Evolutionary conservation across 2,113 vertebrate species (phyloP), one percentile per base, ranked within the genome.

Genomic region (Odocoileus virginianus): DNA sequence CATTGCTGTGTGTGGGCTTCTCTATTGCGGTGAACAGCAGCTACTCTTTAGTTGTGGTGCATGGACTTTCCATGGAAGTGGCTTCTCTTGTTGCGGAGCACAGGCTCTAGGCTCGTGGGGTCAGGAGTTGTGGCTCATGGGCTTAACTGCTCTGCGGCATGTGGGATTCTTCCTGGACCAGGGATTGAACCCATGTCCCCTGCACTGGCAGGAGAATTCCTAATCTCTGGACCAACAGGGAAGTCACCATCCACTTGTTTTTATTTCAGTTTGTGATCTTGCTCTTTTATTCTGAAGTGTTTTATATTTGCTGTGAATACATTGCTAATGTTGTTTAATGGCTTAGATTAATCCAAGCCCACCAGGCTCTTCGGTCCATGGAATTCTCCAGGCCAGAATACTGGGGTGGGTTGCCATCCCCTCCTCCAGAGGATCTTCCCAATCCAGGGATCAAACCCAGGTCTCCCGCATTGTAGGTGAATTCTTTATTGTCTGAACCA

Each of bases 261-360:
- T 93, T 82, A 36, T 92, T 91, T 64, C 12, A 60, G 14, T 93
- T 87, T 85, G 33, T 40, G 40, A 91, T 82, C 71, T 94, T 89
- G 23, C 8, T 81, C 33, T 81, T 91, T 57, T 43, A 84, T 94
- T 94, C 83, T 96, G 47, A 88, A 87, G 40, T 85, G 58, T 55
- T 95, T 55, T 83, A 55, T 27, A 55, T 36, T 55, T 83, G 21
- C 33, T 93, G 25, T 96, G 54, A 96, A 64, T 89, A 27, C 4
- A 28, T 76, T 93, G 36, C 23, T 87, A 82, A 92, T 87, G 10
- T 79, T 89, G 47, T 78, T 76, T 88, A 85, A 45, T 91, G 45
- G 40, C 15, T 76, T 79, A 6, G 17, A 76, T 97, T 52, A 64
- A 67, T 61, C n/a, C 76, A 83, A 50, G 64, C n/a, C n/a, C 19